These are phyloP conservation scores for Geodia barretti DNA, from an alignment of 37 sponge, comb jelly and placozoan species.

Conservation along the genomic window DNA sequence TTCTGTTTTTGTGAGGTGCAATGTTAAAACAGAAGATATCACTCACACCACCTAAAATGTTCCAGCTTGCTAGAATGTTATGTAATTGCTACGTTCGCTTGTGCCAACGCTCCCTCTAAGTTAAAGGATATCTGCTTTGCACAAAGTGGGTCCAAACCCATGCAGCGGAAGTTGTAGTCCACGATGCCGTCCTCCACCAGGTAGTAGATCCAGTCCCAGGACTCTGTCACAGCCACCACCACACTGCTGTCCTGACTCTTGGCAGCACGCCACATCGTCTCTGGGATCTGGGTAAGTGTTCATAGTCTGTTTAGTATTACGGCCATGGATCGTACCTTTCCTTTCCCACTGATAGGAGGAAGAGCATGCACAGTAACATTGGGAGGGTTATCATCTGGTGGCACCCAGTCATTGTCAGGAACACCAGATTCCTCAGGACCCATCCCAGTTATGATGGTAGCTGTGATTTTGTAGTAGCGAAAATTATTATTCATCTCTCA, in stretches of 20 bases:
- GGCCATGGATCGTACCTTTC: too few relatives aligned
- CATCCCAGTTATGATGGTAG: slow-evolving; percentile 22
- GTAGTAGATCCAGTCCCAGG: slow-evolving; percentile 45
- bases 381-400: slow-evolving; percentile 20
- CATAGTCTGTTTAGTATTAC: not conserved
- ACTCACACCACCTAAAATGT: too few relatives aligned
- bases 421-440: slow-evolving; percentile 27
- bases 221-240: slow-evolving; percentile 6
- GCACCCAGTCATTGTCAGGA: slow-evolving; percentile 17
- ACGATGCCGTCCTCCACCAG: slow-evolving; percentile 13
- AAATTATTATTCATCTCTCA: too few relatives aligned
- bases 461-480: too few relatives aligned
- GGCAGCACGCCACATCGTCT: slow-evolving; percentile 43
- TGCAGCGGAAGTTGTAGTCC: slow-evolving; percentile 12
- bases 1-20: too few relatives aligned
- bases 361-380: not conserved
- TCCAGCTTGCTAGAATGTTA: too few relatives aligned
- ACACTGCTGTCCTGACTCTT: slow-evolving; percentile 11
- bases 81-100: too few relatives aligned
- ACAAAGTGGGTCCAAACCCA: slow-evolving; percentile 12
- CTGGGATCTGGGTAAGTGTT: slow-evolving; percentile 4
- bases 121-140: slow-evolving; percentile 9
- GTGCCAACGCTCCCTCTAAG: too few relatives aligned
- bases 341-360: slow-evolving; percentile 11
- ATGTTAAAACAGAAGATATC: too few relatives aligned